Base-by-base conservation (phyloP, 1,140 invertebrate genomes). In the Trichogramma pretiosum region DNA sequence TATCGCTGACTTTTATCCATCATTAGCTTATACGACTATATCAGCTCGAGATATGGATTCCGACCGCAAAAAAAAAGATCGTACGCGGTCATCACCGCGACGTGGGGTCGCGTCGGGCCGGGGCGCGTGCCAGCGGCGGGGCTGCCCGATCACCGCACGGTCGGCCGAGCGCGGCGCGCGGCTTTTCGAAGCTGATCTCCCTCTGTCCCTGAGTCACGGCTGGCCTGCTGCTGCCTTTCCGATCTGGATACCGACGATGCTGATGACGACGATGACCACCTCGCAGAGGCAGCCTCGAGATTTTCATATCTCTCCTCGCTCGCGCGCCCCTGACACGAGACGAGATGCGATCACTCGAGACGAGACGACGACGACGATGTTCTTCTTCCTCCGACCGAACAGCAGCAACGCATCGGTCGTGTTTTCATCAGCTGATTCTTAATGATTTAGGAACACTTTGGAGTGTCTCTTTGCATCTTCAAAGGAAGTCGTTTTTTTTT, bases 71-170 rank as follows among this genome's bases (percentile, higher is more conserved):
- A 28, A 42, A 42, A 48, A 22, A 48, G 41, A 26, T 35, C 38
- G 17, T 8, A 11, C 2, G 14, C 14, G n/a, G 5, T n/a, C 21
- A 0, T 10, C 28, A 18, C n/a, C 44, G 16, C 17, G 46, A 9
- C 18, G 42, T 50, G n/a, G 41, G 47, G 39, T 46, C 48, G 44
- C 26, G 32, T 42, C 50, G 52, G 40, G 49, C 48, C 43, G 35
- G 23, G 38, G 45, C 46, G 21, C 43, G 24, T 28, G 49, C 40
- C 23, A 47, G 38, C 30, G 46, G 26, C 23, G 40, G 40, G 18
- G 45, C 46, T 37, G 47, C 34, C 18, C 45, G 43, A 36, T 44
- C 48, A 28, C 42, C 48, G n/a, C 48, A 40, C 35, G 37, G 48
- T 10, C 38, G 43, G 3, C 48, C 48, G 13, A 50, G 48, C 14